phyloP scores from a whole-genome alignment of 2,113 vertebrate species.

The Ictalurus punctatus region DNA sequence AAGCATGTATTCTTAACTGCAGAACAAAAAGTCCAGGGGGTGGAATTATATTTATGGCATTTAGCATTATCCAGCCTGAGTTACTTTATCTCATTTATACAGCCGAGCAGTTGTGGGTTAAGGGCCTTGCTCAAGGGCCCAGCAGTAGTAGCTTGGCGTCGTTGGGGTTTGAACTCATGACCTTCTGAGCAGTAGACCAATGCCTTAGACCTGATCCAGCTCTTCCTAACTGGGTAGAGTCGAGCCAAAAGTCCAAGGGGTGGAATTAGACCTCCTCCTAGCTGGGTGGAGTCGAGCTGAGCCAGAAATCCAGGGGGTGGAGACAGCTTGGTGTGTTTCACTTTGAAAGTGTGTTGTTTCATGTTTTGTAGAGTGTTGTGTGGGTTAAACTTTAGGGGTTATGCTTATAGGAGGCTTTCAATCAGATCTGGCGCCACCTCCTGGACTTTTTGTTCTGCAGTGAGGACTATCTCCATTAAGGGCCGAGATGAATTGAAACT shows the following conservation, averaged over 20 bases:
- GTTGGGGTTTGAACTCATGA: no score
- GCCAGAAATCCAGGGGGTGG: background rate
- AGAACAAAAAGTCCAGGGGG: background rate
- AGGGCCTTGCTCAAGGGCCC: no score
- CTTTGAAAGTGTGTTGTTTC: background rate
- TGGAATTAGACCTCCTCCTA: background rate
- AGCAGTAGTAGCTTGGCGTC: no score
- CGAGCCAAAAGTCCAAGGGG: background rate
- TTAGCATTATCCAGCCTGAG: no score
- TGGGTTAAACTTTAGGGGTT: background rate
- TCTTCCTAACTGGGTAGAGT: background rate
- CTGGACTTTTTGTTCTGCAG: background rate
- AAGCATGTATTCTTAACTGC: background rate
- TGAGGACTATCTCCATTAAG: background rate
- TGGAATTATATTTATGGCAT: no score
- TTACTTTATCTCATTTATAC: no score
- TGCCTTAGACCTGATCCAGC: no score
- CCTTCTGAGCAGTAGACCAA: no score
- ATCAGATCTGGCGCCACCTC: background rate
- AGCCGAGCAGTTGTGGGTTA: no score
- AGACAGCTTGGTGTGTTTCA: background rate
- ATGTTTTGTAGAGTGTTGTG: background rate
- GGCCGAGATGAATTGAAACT: background rate
- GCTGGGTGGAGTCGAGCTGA: background rate
- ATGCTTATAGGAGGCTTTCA: background rate